Base-by-base conservation (phyloP, 2,888 invertebrate species). In the Papilio protenor region DNA sequence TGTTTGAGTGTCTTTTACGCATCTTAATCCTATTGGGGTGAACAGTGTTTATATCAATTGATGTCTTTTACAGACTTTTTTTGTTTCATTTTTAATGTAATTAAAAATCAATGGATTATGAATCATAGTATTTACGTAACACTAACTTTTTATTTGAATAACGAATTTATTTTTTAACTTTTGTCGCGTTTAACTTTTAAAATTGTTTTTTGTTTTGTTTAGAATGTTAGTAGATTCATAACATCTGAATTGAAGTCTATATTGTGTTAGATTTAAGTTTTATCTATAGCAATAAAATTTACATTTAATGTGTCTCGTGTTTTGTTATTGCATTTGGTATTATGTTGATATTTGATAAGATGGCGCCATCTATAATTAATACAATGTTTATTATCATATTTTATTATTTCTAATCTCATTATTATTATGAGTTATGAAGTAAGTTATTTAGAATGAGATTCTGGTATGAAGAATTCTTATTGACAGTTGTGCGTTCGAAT, bases 231-330 rank as follows among this genome's bases (percentile, higher is more conserved):
- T 66, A 45, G n/a, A n/a, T 12, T 69, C 12, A 69, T 45, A 21
- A 69, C 5, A 18, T 69, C 12, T 12, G 3, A 40, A 40, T 66
- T 14, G 45, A 21, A 69, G 40, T 69, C 21, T 69, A 21, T 12
- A 61, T 64, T 64, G 45, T n/a, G 45, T 45, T 45, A 69, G 66
- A 45, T 69, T 45, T 45, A 12, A 45, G 14, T 69, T 69, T 69
- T 69, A 69, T 69, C 45, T 45, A 45, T 45, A 6, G 66, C n/a
- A 69, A 69, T 69, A 69, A 69, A 69, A 69, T 69, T 72, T 76
- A 73, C 27, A 70, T 66, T 73, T 79, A 76, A 77, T 76, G 57
- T 73, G 73, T 73, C 73, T 55, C 33, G 16, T 73, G 55, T 79
- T 77, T 77, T 75, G 72, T 64, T 61, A 55, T 77, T 69, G 66